Evolutionary conservation across 2,888 invertebrate genomes (phyloP).

Genomic region (Blastobasis lacticolella): DNA sequence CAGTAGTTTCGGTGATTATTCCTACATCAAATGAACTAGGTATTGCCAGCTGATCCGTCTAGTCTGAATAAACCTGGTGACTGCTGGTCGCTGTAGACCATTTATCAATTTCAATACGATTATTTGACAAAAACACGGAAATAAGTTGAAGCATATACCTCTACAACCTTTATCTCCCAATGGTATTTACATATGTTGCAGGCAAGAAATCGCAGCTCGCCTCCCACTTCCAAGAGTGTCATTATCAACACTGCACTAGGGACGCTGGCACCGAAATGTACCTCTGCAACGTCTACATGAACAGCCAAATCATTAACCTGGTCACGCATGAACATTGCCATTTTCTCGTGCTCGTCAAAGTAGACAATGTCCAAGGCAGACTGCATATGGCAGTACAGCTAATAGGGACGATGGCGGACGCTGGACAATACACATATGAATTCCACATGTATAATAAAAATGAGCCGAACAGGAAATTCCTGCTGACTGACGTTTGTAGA

Average conservation of each 20-base stretch:
- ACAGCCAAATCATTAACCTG: conserved; percentile 28
- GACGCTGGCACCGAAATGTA: conserved; percentile 39
- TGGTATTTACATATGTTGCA: conserved; percentile 18
- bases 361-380: conserved; percentile 21
- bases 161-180: too few species aligned
- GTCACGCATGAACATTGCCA: conserved; percentile 30
- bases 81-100: too few species aligned
- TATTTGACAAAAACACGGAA: too few species aligned
- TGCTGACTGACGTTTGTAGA: conserved; percentile 30
- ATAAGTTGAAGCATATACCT: too few species aligned
- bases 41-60: too few species aligned
- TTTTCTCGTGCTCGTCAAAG: conserved; percentile 41
- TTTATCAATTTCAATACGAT: too few species aligned
- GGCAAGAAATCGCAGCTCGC: conserved; percentile 40
- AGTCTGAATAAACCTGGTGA: too few species aligned
- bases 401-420: conserved; percentile 21
- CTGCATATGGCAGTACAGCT: conserved; percentile 42
- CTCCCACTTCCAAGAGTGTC: conserved; percentile 35
- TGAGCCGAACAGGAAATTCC: conserved; percentile 38
- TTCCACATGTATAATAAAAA: conserved; percentile 50
- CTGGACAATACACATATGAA: conserved; percentile 50
- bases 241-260: conserved; percentile 27
- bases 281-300: conserved; percentile 21
- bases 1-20: too few species aligned
- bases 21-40: too few species aligned